These are phyloP conservation scores for Pseudomyrmex pallidus DNA, from an alignment of 1,140 invertebrate genomes.

Conservation along the genomic window DNA sequence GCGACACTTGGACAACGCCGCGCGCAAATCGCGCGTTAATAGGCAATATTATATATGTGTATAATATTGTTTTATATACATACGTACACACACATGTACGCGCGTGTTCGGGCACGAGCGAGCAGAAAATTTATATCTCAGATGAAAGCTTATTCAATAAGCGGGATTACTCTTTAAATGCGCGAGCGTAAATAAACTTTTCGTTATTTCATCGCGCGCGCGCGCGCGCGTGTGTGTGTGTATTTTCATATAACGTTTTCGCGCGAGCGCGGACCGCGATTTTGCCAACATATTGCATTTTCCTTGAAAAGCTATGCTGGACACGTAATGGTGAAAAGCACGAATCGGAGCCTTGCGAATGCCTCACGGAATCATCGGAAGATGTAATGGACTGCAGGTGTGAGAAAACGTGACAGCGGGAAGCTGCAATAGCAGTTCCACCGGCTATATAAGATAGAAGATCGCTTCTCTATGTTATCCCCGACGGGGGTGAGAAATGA, in stretches of 20 bases:
- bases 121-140: neutral
- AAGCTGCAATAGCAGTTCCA: slow-evolving; percentile 31
- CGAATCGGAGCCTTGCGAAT: slow-evolving; percentile 42
- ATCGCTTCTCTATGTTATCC: slow-evolving; percentile 19
- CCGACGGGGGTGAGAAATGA: slow-evolving; percentile 21
- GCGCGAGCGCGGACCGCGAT: slow-evolving; percentile 26
- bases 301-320: slow-evolving; percentile 25
- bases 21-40: slow-evolving; percentile 20
- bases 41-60: neutral
- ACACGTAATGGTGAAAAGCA: slow-evolving; percentile 50
- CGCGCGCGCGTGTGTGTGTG: too few relatives aligned
- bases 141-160: neutral
- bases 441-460: slow-evolving; percentile 41
- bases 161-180: neutral
- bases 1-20: neutral
- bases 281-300: slow-evolving; percentile 49
- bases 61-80: neutral
- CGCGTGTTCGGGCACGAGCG: neutral
- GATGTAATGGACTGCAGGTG: slow-evolving; percentile 59
- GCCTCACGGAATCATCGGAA: slow-evolving; percentile 57
- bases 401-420: slow-evolving; percentile 53
- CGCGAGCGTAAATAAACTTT: neutral
- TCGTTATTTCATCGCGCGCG: neutral
- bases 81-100: neutral
- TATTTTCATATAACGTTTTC: neutral